A percentile compares a stretch with the other conserved stretches of the same genome.
Conservation (phyloP, 1,140 invertebrate genomes). For the Tachypleus tridentatus region DNA sequence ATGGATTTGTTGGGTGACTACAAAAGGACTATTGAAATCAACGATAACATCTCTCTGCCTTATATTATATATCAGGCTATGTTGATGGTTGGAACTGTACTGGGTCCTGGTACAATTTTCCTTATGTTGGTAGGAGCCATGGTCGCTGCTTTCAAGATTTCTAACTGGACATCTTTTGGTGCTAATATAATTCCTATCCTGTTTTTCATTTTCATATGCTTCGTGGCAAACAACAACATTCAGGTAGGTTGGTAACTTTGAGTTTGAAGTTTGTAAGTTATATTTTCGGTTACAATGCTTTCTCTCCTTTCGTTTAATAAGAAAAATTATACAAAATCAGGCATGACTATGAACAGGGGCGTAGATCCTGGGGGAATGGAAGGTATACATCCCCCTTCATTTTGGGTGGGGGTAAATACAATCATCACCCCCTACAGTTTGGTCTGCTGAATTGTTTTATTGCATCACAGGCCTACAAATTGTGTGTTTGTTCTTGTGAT, state of each 20-base stretch:
- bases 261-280: too few relatives aligned
- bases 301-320: too few relatives aligned
- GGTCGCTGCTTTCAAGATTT: slow-evolving; percentile 41
- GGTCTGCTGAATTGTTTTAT: too few relatives aligned
- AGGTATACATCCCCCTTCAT: too few relatives aligned
- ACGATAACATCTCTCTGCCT: slow-evolving; percentile 46
- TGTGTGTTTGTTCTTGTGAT: too few relatives aligned
- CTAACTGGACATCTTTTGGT: slow-evolving; percentile 37
- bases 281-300: too few relatives aligned
- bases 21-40: slow-evolving; percentile 40
- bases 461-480: too few relatives aligned
- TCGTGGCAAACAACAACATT: slow-evolving; percentile 33
- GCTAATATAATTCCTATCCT: slow-evolving; percentile 39
- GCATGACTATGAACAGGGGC: too few relatives aligned
- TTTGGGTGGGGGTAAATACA: too few relatives aligned
- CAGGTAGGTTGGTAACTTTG: slow-evolving; percentile 30
- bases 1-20: slow-evolving; percentile 46
- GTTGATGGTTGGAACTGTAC: slow-evolving; percentile 42
- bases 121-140: slow-evolving; percentile 50
- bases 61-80: slow-evolving; percentile 43
- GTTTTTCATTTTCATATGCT: slow-evolving; percentile 39
- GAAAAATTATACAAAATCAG: too few relatives aligned
- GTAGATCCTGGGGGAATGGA: too few relatives aligned
- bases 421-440: too few relatives aligned
- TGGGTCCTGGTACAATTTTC: slow-evolving; percentile 51